Percentiles rank a stretch among this genome's conserved stretches.
Conservation (phyloP, 23 tunicate species). For the Corella eumyota region DNA sequence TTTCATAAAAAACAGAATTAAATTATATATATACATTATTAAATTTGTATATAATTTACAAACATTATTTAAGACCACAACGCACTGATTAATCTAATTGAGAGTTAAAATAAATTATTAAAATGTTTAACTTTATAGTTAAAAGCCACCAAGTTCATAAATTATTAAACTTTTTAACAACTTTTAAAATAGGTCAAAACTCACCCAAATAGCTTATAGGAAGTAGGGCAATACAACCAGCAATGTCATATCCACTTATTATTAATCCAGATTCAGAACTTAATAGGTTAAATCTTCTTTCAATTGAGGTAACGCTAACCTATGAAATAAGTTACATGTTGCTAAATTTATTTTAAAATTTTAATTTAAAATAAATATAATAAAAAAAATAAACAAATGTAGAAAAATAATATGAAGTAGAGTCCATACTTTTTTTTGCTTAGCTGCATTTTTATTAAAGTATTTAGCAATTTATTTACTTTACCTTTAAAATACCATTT, state of each 20-base stretch:
- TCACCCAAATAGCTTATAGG: conserved; percentile 81
- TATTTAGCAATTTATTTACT: too few relatives aligned
- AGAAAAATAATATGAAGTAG: neutral
- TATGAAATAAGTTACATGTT: neutral
- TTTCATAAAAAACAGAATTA: neutral
- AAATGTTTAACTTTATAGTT: too few relatives aligned
- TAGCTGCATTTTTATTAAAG: too few relatives aligned
- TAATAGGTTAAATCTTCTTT: conserved; percentile 40
- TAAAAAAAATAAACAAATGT: neutral
- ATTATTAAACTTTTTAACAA: too few relatives aligned
- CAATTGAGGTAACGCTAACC: conserved; percentile 81
- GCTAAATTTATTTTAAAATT: neutral
- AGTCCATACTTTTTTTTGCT: neutral
- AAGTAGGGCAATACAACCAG: conserved; percentile 62
- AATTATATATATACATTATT: neutral
- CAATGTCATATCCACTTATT: conserved; percentile 82
- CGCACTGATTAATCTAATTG: too few relatives aligned
- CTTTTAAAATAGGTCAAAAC: too few relatives aligned
- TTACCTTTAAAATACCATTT: conserved; percentile 78
- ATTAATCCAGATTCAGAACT: conserved; percentile 81
- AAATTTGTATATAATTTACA: too few relatives aligned
- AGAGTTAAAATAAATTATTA: too few relatives aligned
- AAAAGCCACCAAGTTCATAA: too few relatives aligned
- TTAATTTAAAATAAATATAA: neutral
- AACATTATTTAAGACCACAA: too few relatives aligned